Base-by-base conservation (phyloP, 1,140 invertebrate species). In the Euglossa dilemma region DNA sequence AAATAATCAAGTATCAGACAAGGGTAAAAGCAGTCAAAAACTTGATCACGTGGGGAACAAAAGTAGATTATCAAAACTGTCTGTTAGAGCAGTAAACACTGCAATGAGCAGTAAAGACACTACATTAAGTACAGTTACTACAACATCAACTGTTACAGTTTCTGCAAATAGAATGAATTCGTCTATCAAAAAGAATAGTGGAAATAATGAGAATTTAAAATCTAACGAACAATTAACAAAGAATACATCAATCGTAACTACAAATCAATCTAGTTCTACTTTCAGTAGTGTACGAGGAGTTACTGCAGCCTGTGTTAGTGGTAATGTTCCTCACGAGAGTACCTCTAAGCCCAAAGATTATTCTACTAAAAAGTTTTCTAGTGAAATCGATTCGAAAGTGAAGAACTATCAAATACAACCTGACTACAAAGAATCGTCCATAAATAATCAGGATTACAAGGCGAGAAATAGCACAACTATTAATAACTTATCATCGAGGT, bases 361-460 rank as follows among this genome's bases (percentile, higher is more conserved):
- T 20, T 43, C 61, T 18, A 16, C 76, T 7, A 91, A 90, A 71
- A 92, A 91, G 47, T 86, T 82, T 25, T 16, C 73, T 6, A 76
- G 59, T 3, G 89, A 91, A 12, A 67, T 90, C 2, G 81, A 87
- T 63, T 78, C 89, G 0, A 89, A 85, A 52, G 74, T 87, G 23
- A 91, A 90, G 71, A 91, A 83, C 56, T 91, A 90, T 76, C 77
- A 85, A 5, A 75, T 85, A 2, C 84, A 87, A 12, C 54, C 66
- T 0, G 87, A 89, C 47, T 85, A 85, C 52, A 88, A 91, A 50
- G 86, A 89, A 63, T 18, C 85, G 14, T 83, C 86, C 3, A 66
- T 83, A 5, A 87, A 78, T 70, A 88, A 63, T 83, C 86, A 86
- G 25, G 87, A 91, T 77, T 91, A 88, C 63, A 92, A 91, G 66